Evolutionary conservation across 2,797 vertebrate genomes (phyloP).

Genomic region (Salmo trutta): DNA sequence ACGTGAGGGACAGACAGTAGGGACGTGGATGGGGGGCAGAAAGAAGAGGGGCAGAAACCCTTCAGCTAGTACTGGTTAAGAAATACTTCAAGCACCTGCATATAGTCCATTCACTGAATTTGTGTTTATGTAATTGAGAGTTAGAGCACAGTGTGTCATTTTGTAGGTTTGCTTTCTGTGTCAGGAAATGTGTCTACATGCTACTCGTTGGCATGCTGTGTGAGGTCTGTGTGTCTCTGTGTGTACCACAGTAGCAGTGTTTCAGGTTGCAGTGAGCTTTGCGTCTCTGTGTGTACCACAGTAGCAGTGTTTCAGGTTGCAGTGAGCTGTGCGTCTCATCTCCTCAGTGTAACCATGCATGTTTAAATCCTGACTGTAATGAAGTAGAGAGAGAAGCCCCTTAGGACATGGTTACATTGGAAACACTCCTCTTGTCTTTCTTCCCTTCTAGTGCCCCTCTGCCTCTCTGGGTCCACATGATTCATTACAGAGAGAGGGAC

Average conservation of each 20-base stretch:
- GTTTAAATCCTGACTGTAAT: neutral
- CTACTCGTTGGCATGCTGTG: neutral
- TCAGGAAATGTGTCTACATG: too few species aligned
- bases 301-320: too few species aligned
- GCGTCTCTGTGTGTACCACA: neutral
- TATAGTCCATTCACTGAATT: too few species aligned
- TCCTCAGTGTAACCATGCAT: neutral
- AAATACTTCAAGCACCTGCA: too few species aligned
- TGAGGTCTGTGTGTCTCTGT: neutral
- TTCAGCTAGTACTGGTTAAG: too few species aligned
- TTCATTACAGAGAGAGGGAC: neutral
- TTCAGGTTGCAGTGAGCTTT: neutral
- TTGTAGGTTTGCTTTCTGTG: too few species aligned
- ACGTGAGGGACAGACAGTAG: neutral
- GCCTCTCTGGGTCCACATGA: neutral
- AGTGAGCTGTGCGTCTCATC: neutral
- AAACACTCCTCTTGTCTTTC: conserved; percentile 12
- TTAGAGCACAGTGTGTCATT: neutral
- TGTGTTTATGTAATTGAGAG: neutral
- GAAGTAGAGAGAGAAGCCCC: neutral
- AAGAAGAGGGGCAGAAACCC: neutral
- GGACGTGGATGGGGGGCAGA: too few species aligned
- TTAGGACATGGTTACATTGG: neutral
- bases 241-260: neutral
- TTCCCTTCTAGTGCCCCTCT: conserved; percentile 3